A percentile compares a stretch with the other conserved stretches of the same genome.
These are phyloP conservation scores for Hippocampus mohnikei DNA, from an alignment of 2,113 vertebrate genomes.

Conservation along the genomic window DNA sequence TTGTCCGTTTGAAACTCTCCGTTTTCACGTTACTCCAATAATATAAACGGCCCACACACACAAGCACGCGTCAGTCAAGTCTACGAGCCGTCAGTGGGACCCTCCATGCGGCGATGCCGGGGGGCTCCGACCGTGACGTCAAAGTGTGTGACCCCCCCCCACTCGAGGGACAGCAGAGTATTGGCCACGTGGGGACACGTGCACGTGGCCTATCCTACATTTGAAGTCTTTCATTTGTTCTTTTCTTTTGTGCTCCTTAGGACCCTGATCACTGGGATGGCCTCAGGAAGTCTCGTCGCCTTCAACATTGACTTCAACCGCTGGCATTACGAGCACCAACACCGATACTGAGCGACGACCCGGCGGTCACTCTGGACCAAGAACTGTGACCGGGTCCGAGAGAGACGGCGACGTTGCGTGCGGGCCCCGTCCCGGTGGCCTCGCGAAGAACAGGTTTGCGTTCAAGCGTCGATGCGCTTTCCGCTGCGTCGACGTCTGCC, in stretches of 20 bases:
- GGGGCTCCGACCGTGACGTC: neutral
- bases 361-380: neutral
- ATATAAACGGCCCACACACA: neutral
- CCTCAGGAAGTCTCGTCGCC: constrained; percentile 96
- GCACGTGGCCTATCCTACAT: neutral
- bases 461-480: neutral
- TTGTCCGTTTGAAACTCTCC: neutral
- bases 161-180: too few species aligned
- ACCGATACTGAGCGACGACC: constrained; percentile 81
- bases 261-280: constrained; percentile 98
- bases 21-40: neutral
- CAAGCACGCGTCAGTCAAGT: too few species aligned
- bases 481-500: neutral
- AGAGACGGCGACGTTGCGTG: neutral
- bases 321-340: constrained; percentile 98
- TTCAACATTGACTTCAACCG: constrained; percentile 99
- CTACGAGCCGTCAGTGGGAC: too few species aligned
- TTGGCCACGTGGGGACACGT: too few species aligned
- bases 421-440: neutral
- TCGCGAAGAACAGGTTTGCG: neutral
- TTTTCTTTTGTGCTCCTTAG: constrained; percentile 59
- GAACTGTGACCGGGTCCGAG: too few species aligned
- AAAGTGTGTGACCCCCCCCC: neutral
- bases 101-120: too few species aligned
- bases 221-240: neutral